Conservation (phyloP, 2,888 invertebrate genomes). For the Synanthedon vespiformis region DNA sequence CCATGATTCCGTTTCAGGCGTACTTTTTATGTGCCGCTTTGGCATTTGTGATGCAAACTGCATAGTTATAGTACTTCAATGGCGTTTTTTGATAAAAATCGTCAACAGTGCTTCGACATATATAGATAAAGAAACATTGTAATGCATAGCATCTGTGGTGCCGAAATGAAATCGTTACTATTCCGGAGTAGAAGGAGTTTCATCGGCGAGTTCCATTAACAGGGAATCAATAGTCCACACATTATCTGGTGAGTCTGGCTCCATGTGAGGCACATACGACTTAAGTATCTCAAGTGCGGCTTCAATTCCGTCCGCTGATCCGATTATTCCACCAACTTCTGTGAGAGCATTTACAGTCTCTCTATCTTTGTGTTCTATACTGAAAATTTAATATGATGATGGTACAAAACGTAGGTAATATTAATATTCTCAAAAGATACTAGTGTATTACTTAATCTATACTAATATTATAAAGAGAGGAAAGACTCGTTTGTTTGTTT, state of each 20-base stretch:
- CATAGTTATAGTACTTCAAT: too few relatives aligned
- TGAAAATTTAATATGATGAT: conserved; percentile 11
- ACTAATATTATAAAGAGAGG: too few relatives aligned
- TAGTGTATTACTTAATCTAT: too few relatives aligned
- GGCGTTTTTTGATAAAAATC: too few relatives aligned
- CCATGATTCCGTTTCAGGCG: too few relatives aligned
- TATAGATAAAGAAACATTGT: too few relatives aligned
- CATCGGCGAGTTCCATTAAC: conserved; percentile 46
- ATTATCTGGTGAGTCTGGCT: conserved; percentile 44
- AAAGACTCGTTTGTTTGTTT: too few relatives aligned
- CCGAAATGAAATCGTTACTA: too few relatives aligned
- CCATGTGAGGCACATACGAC: conserved; percentile 44
- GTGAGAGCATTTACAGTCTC: conserved; percentile 51
- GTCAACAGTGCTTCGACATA: too few relatives aligned
- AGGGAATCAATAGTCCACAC: conserved; percentile 60
- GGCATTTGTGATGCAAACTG: too few relatives aligned
- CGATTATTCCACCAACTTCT: conserved; percentile 46
- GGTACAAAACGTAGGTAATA: not conserved
- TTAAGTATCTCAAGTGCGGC: conserved; percentile 44
- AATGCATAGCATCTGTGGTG: too few relatives aligned
- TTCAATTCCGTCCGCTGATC: conserved; percentile 46
- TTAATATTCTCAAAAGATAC: not conserved
- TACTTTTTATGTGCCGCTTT: too few relatives aligned
- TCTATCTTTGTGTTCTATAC: conserved; percentile 36
- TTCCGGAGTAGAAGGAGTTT: conserved; percentile 5